A percentile compares a stretch with the other conserved stretches of the same genome.
phyloP scores from a whole-genome alignment of 2,797 vertebrate species.

The Syngnathus acus region DNA sequence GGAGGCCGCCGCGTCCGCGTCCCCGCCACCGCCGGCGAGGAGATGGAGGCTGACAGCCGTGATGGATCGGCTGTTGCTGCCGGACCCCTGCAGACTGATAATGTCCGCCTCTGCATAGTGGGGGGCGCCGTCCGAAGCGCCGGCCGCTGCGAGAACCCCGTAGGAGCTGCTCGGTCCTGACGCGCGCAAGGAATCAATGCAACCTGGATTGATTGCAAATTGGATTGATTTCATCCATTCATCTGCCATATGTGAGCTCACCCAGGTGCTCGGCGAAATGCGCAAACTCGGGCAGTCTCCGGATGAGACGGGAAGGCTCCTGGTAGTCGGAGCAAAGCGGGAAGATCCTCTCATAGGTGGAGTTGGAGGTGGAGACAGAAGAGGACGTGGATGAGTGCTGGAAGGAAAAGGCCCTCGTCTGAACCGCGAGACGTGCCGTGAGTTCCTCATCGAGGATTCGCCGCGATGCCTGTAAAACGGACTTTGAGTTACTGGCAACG shows the following conservation, averaged over 20 bases:
- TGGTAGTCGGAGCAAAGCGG: conserved; percentile 91
- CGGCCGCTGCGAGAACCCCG: conserved; percentile 57
- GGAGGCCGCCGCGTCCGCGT: conserved; percentile 78
- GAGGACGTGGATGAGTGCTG: conserved; percentile 81
- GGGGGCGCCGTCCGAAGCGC: conserved; percentile 74
- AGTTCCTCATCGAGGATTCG: conserved; percentile 91
- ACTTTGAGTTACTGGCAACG: background rate
- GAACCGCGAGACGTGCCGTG: conserved; percentile 84
- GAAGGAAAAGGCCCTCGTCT: conserved; percentile 84
- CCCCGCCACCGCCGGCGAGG: conserved; percentile 61
- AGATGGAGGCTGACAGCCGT: conserved; percentile 82
- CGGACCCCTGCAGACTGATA: conserved; percentile 84
- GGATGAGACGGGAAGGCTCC: conserved; percentile 86
- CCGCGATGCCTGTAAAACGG: conserved; percentile 77
- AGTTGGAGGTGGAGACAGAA: conserved; percentile 79
- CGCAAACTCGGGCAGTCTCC: conserved; percentile 85
- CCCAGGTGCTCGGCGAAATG: conserved; percentile 76
- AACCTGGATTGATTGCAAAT: background rate
- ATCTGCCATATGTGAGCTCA: conserved; percentile 38
- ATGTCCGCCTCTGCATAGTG: conserved; percentile 96
- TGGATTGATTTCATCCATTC: too few species aligned
- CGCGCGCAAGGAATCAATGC: background rate
- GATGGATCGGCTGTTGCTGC: conserved; percentile 81
- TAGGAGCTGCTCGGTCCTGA: conserved; percentile 37
- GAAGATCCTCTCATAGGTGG: conserved; percentile 93